These are phyloP conservation scores for Propithecus perrieri DNA, from an alignment of 2,797 vertebrate species.

Conservation along the genomic window DNA sequence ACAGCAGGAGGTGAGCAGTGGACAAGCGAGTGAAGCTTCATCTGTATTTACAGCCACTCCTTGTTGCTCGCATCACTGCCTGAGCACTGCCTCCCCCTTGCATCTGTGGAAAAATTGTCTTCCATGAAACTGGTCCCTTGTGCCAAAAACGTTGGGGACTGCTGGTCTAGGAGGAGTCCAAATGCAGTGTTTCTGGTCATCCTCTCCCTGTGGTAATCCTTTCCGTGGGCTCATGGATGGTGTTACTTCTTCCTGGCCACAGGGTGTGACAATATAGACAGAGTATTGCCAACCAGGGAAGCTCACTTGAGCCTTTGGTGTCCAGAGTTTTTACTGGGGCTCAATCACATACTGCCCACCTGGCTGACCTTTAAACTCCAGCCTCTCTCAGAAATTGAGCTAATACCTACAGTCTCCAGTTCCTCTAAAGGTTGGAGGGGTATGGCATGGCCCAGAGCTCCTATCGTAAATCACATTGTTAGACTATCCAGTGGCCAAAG, in stretches of 20 bases:
- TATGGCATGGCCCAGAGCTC: neutral
- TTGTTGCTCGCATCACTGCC: too few relatives aligned
- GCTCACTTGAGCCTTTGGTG: neutral
- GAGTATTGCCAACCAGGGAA: neutral
- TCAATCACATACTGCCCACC: neutral
- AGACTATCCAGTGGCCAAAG: neutral
- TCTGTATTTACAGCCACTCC: too few relatives aligned
- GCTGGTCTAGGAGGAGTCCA: neutral
- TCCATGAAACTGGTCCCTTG: too few relatives aligned
- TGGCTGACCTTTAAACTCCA: neutral
- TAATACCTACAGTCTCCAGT: neutral
- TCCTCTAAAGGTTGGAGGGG: neutral
- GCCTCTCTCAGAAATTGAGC: neutral
- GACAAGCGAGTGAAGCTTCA: too few relatives aligned
- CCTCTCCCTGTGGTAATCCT: neutral
- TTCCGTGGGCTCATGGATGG: neutral
- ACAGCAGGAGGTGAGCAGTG: too few relatives aligned
- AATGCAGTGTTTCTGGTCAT: neutral
- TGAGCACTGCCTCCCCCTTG: too few relatives aligned
- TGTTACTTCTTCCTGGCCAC: neutral
- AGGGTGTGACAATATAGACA: neutral
- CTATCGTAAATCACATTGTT: neutral
- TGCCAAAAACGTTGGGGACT: too few relatives aligned
- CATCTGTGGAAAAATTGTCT: too few relatives aligned
- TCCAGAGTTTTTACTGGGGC: neutral